Base-by-base conservation (phyloP, 2,113 vertebrate species). In the Indicator indicator region DNA sequence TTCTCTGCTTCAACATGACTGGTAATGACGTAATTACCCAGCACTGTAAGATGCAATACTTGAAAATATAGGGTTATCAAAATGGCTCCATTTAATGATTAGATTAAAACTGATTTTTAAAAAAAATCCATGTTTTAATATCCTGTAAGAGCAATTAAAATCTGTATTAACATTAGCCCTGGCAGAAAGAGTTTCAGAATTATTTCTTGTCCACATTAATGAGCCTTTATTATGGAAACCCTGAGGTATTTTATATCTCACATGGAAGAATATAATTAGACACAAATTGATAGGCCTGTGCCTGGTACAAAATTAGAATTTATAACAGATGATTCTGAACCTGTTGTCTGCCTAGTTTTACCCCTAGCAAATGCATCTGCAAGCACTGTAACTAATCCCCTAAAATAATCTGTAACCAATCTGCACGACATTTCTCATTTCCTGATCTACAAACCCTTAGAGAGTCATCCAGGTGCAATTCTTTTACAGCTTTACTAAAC, bases 211-310 rank as follows among this genome's bases (percentile, higher is more conserved):
- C 84, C 81, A 95, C 94, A 93, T 96, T 98, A 97, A 97, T 98
- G 88, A 97, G 92, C 86, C 92, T 97, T 97, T 97, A 96, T 98
- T 97, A 95, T 93, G 94, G 93, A 97, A 97, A 97, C 94, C 94
- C 96, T 96, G 93, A 96, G 92, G 96, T 98, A 97, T 96, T 98
- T 97, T 97, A 95, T 97, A 97, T 97, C 97, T 97, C 97, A 97
- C 96, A 96, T 90, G 93, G 92, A 98, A 95, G 92, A 96, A 92
- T 90, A 96, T 97, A 98, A 97, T 98, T 97, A 98, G 97, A 97
- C 97, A 96, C 70, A 97, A 98, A 98, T 96, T 97, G 95, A 98
- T 97, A 94, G 80, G 72, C 86, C 92, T 94, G 65, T 77, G 88
- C 94, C 91, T 95, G 71, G 94, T 95, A 95, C 95, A 96, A 95